A percentile compares a stretch with the other conserved stretches of the same genome.
Conservation (phyloP, 2,113 vertebrate species). For the mouse (Mus musculus) region DNA sequence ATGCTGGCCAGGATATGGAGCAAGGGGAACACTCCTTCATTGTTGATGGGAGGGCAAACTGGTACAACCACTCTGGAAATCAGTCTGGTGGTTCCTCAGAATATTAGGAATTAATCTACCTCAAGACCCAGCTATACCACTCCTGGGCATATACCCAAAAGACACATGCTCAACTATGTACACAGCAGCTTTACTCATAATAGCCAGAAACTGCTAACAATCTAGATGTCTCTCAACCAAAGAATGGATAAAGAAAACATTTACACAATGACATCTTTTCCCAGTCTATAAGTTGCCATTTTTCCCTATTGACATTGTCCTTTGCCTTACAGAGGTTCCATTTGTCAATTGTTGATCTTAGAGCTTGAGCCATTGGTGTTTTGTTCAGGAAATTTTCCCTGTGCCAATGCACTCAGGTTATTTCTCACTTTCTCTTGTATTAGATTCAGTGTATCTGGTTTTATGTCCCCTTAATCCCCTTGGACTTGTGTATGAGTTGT, state of each 20-base stretch:
- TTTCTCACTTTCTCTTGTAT: too few species aligned
- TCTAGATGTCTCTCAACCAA: not conserved
- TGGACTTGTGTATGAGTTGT: too few species aligned
- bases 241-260: not conserved
- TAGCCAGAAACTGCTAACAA: not conserved
- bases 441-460: too few species aligned
- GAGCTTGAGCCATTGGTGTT: too few species aligned
- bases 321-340: too few species aligned
- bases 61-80: not conserved
- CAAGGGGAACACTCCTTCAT: not conserved
- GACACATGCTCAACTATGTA: not conserved
- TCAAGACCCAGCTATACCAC: too few species aligned
- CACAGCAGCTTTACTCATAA: not conserved
- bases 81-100: not conserved
- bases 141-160: not conserved
- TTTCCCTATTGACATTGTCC: too few species aligned
- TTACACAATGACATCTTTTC: not conserved
- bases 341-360: too few species aligned
- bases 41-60: not conserved
- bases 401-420: too few species aligned
- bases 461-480: too few species aligned
- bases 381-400: too few species aligned
- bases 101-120: not conserved
- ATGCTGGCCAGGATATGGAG: not conserved
- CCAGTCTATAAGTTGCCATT: too few species aligned